Evolutionary conservation across 2,113 vertebrate genomes (phyloP).

Genomic region (Hystrix brachyura): DNA sequence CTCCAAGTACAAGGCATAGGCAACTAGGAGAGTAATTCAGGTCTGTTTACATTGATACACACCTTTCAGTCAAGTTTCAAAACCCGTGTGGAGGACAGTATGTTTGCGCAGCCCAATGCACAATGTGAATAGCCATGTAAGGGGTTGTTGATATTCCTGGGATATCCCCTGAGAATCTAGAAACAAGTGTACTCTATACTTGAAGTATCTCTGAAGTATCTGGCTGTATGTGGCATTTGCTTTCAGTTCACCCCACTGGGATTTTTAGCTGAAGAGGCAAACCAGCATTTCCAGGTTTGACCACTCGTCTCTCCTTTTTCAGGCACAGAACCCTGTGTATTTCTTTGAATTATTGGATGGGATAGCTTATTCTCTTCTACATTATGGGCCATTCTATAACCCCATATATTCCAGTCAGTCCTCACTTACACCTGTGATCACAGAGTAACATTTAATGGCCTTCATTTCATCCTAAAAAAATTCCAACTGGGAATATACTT

Average conservation of each 20-base stretch:
- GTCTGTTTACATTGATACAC: not conserved
- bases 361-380: not conserved
- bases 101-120: not conserved
- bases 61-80: not conserved
- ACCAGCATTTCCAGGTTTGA: not conserved
- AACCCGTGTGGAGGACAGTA: not conserved
- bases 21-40: not conserved
- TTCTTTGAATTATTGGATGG: not conserved
- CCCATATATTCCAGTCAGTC: not conserved
- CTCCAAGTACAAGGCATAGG: not conserved
- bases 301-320: not conserved
- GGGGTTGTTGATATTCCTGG: not conserved
- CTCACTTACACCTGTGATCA: not conserved
- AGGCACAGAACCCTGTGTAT: not conserved
- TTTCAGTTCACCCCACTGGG: not conserved
- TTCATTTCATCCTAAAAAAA: not conserved
- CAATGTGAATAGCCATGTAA: not conserved
- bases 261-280: conserved; percentile 6
- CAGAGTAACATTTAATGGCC: not conserved
- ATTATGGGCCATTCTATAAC: too few relatives aligned
- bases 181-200: not conserved
- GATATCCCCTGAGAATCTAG: not conserved
- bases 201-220: not conserved
- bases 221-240: not conserved
- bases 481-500: not conserved